Evolutionary conservation across 2,113 vertebrate genomes (phyloP).

Genomic region (Python bivittatus): DNA sequence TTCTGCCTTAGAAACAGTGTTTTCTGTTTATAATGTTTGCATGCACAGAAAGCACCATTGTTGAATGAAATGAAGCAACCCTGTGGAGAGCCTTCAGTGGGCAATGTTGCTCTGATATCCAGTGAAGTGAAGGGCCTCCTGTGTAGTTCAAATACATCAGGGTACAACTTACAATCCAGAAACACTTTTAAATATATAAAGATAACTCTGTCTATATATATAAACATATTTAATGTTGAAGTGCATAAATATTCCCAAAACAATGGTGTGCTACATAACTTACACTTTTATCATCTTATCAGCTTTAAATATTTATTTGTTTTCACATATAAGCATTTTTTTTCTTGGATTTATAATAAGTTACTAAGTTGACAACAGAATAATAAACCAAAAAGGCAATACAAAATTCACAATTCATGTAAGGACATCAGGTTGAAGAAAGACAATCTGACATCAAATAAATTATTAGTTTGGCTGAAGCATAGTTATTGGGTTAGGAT

Average conservation of each 20-base stretch:
- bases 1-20: not conserved
- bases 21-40: not conserved
- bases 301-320: conserved; percentile 1
- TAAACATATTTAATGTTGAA: not conserved
- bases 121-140: not conserved
- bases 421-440: not conserved
- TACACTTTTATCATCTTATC: not conserved
- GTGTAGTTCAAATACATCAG: not conserved
- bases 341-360: not conserved
- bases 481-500: not conserved
- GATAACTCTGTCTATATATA: too few relatives aligned
- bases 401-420: conserved; percentile 6
- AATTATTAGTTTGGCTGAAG: not conserved
- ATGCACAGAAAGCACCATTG: not conserved
- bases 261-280: not conserved
- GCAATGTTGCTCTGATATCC: not conserved
- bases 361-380: not conserved
- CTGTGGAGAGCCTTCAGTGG: not conserved
- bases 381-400: conserved; percentile 1
- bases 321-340: conserved; percentile 2
- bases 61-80: not conserved
- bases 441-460: not conserved
- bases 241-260: not conserved
- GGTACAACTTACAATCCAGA: not conserved
- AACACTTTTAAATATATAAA: not conserved